Evolutionary conservation across 2,888 invertebrate species (phyloP).

Genomic region (Thalpophila matura): DNA sequence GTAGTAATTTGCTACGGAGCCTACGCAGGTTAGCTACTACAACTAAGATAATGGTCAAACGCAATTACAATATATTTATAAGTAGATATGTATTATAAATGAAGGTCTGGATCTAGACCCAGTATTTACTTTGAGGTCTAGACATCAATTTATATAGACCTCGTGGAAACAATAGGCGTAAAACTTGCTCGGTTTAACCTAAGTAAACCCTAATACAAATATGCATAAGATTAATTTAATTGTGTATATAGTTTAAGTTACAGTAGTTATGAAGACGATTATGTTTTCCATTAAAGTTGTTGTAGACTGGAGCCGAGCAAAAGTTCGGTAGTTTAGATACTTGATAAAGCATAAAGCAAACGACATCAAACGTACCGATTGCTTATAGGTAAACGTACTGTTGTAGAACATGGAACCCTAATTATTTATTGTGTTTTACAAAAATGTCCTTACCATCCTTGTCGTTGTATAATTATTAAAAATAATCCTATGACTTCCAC

Average conservation of each 20-base stretch:
- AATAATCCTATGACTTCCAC: not conserved
- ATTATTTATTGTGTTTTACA: not conserved
- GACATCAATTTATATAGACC: not conserved
- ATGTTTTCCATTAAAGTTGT: conserved; percentile 31
- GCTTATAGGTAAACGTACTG: conserved; percentile 6
- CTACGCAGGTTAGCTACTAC: not conserved
- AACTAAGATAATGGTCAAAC: no score
- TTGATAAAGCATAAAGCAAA: conserved; percentile 48
- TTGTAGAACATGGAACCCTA: not conserved
- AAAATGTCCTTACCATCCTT: not conserved
- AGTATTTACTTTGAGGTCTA: not conserved
- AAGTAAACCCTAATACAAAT: conserved; percentile 17
- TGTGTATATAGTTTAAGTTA: conserved; percentile 34
- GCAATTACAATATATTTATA: no score
- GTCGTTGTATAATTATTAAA: not conserved
- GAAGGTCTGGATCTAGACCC: not conserved
- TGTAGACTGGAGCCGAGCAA: conserved; percentile 14
- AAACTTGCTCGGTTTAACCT: not conserved
- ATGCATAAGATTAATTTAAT: conserved; percentile 26
- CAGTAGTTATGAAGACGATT: conserved; percentile 28
- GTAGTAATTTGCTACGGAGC: not conserved
- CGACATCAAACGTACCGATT: conserved; percentile 26
- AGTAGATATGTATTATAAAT: no score
- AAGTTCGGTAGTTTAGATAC: conserved; percentile 35
- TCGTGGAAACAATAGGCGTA: not conserved